Evolutionary conservation across 1,140 invertebrate species (phyloP).

Genomic region (Steinernema feltiae): DNA sequence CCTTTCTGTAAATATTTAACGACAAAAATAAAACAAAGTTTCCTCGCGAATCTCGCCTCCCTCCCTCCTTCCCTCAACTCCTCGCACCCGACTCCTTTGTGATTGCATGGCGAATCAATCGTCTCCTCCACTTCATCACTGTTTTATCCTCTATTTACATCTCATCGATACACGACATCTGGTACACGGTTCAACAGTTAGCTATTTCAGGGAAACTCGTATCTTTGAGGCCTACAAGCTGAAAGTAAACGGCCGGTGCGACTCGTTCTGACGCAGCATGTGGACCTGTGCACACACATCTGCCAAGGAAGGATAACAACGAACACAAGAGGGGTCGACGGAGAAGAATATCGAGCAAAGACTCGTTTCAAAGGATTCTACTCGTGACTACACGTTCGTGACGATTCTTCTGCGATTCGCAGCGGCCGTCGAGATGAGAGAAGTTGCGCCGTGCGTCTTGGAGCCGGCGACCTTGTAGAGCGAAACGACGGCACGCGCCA

Average conservation of each 20-base stretch:
- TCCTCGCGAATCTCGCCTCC: too few species aligned
- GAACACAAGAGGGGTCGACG: background rate
- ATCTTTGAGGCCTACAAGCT: background rate
- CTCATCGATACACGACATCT: background rate
- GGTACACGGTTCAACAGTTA: too few species aligned
- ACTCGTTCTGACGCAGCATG: too few species aligned
- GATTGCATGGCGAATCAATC: too few species aligned
- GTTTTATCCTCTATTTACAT: background rate
- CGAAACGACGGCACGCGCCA: background rate
- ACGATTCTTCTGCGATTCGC: background rate
- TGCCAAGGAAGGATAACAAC: too few species aligned
- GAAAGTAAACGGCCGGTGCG: background rate
- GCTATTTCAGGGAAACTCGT: background rate
- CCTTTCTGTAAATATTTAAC: background rate
- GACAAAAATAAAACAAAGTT: background rate
- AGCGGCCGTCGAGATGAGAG: background rate
- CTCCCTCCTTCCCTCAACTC: too few species aligned
- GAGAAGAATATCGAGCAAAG: background rate
- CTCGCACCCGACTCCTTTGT: too few species aligned
- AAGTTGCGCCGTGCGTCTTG: background rate
- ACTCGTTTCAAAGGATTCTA: background rate
- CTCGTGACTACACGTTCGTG: slow-evolving; percentile 12
- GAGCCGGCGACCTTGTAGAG: slow-evolving; percentile 16
- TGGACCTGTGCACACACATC: too few species aligned
- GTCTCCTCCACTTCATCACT: too few species aligned